phyloP scores from a whole-genome alignment of 2,888 invertebrate genomes.

The Caenorhabditis wallacei region DNA sequence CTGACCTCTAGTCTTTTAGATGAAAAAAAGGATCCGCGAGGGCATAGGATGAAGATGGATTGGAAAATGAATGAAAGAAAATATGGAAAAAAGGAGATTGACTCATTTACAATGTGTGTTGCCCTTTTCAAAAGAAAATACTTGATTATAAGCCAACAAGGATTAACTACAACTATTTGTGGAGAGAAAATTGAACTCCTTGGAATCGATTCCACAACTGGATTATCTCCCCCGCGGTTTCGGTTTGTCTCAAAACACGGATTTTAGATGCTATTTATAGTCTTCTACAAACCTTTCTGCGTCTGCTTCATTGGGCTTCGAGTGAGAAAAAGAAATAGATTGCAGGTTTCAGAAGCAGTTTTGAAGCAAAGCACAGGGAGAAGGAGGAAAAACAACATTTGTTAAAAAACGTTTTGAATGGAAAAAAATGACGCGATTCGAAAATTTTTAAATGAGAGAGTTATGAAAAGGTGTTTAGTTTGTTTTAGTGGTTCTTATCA shows the following conservation, averaged over 20 bases:
- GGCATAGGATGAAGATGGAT: slow-evolving; percentile 23
- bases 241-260: slow-evolving; percentile 18
- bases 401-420: slow-evolving; percentile 5
- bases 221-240: slow-evolving; percentile 55
- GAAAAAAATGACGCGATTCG: slow-evolving; percentile 19
- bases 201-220: slow-evolving; percentile 34
- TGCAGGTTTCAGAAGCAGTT: slow-evolving; percentile 39
- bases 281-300: too few species aligned
- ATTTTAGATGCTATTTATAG: slow-evolving; percentile 34
- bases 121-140: slow-evolving; percentile 3
- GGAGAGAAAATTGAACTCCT: slow-evolving; percentile 37
- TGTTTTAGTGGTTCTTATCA: slow-evolving; percentile 3
- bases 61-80: neutral
- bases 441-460: neutral
- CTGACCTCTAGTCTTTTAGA: slow-evolving; percentile 32
- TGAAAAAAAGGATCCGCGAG: slow-evolving; percentile 4
- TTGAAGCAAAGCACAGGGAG: slow-evolving; percentile 7
- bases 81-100: neutral
- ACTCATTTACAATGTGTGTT: slow-evolving; percentile 30
- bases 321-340: slow-evolving; percentile 9
- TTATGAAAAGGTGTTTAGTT: neutral
- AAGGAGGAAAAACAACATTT: slow-evolving; percentile 12
- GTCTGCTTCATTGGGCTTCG: too few species aligned
- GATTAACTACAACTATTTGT: slow-evolving; percentile 15
- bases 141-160: slow-evolving; percentile 11